Conservation (phyloP, 1,140 invertebrate species). For the Meteorus sp. region DNA sequence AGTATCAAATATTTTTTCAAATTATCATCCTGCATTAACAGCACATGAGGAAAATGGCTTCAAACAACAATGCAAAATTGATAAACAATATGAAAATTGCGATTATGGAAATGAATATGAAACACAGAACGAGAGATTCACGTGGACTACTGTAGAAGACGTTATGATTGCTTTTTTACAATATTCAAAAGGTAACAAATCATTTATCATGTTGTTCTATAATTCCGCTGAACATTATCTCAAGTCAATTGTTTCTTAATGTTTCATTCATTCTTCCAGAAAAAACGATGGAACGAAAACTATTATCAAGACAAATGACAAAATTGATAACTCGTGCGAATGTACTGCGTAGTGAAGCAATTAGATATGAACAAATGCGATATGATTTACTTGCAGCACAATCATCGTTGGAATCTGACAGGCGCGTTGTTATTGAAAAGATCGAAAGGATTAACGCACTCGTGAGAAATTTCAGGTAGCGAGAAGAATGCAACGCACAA, state of each 20-base stretch:
- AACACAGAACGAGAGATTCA: constrained; percentile 35
- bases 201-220: constrained; percentile 8
- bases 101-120: constrained; percentile 29
- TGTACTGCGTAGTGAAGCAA: constrained; percentile 45
- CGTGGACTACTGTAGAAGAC: constrained; percentile 55
- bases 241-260: background rate
- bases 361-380: constrained; percentile 43
- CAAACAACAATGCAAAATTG: constrained; percentile 44
- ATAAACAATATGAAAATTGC: constrained; percentile 36
- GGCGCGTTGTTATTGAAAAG: constrained; percentile 45
- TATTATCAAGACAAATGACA: constrained; percentile 46
- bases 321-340: constrained; percentile 44
- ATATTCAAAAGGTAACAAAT: constrained; percentile 52
- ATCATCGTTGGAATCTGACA: constrained; percentile 47
- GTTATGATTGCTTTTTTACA: constrained; percentile 51
- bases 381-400: constrained; percentile 45
- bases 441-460: constrained; percentile 51
- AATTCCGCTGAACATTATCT: background rate
- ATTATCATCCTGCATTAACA: constrained; percentile 42
- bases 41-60: constrained; percentile 49
- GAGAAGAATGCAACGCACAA: constrained; percentile 51
- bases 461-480: constrained; percentile 52
- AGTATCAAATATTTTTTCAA: constrained; percentile 40
- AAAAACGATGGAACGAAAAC: constrained; percentile 46
- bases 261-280: constrained; percentile 36